Percentiles rank a stretch among this genome's conserved stretches.
phyloP scores from a whole-genome alignment of 2,797 vertebrate species.

The Coregonus ussuriensis region DNA sequence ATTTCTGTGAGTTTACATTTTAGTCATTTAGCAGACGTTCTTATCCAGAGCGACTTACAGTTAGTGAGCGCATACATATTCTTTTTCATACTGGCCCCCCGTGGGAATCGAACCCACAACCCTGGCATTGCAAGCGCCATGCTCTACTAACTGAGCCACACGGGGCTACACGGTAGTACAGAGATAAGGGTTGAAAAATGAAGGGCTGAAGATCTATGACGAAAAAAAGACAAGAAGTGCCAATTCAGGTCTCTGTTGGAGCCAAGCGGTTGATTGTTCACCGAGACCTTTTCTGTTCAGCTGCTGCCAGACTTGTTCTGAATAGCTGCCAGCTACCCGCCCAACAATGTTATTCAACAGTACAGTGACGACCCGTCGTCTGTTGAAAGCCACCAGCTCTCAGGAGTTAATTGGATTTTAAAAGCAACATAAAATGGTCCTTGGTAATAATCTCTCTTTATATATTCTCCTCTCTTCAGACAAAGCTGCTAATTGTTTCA shows the following conservation, averaged over 20 bases:
- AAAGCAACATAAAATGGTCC: conserved; percentile 76
- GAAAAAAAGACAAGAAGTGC: conserved; percentile 57
- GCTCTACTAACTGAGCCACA: too few relatives aligned
- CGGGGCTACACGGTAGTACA: background rate
- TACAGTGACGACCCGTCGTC: conserved; percentile 73
- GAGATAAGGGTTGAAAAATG: conserved; percentile 63
- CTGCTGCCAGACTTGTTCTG: conserved; percentile 63
- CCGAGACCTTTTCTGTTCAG: conserved; percentile 59
- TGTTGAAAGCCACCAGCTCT: conserved; percentile 74
- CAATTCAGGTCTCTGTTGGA: conserved; percentile 66
- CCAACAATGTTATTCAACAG: conserved; percentile 75
- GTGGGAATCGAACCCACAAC: too few relatives aligned
- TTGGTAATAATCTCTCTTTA: conserved; percentile 73
- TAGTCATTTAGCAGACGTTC: too few relatives aligned
- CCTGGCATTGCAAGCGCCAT: too few relatives aligned
- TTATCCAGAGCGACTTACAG: too few relatives aligned
- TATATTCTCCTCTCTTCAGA: conserved; percentile 69
- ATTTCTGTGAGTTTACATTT: conserved; percentile 10
- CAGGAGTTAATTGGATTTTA: conserved; percentile 82
- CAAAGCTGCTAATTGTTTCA: conserved; percentile 74
- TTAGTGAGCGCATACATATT: too few relatives aligned
- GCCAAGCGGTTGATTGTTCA: conserved; percentile 65
- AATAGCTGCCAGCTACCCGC: conserved; percentile 75
- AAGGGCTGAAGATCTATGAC: conserved; percentile 18
- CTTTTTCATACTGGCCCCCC: too few relatives aligned